Evolutionary conservation across 2,113 vertebrate genomes (phyloP), one percentile per base, ranked within the genome.

Genomic region (Alaudala cheleensis): DNA sequence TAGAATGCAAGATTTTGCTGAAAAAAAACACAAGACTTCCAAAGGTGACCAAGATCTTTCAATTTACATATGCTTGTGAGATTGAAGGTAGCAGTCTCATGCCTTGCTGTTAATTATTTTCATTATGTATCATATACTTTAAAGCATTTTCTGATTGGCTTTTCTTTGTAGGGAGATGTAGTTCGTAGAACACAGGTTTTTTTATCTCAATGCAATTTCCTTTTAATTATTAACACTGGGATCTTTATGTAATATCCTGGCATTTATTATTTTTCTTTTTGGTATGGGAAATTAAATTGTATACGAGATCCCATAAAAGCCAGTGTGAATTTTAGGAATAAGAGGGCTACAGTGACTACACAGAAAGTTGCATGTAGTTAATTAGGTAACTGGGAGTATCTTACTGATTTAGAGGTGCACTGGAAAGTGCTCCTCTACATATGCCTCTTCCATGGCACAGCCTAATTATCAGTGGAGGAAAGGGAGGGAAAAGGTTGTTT

Each of bases 211-310:
- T 88, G 64, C 39, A 83, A 62, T 88, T 80, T 93, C 61, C 33
- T 67, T 89, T 86, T 93, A 94, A 88, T 92, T 93, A 86, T 87
- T 92, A 96, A 92, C 62, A 81, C 60, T 62, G 67, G 50, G 45
- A 92, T 84, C 11, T 45, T 76, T 42, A 25, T 80, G 67, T 77
- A 92, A 78, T 73, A 84, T 62, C 39, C 58, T 92, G 47, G 39
- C 60, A 94, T 96, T 81, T 95, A 72, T 88, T 70, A 28, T 88
- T 44, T 74, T 95, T 65, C 39, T 31, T 76, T 66, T 64, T 67
- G n/a, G 54, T 70, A 45, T 34, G 29, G 44, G 57, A 95, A 93
- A 92, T 92, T 62, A 90, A 95, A 92, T 67, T 83, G 66, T 71
- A 33, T 66, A 82, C 49, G 70, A 73, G n/a, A 67, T 84, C 56